phyloP scores from a whole-genome alignment of 1,140 invertebrate species.

The Bilobella aurantiaca region DNA sequence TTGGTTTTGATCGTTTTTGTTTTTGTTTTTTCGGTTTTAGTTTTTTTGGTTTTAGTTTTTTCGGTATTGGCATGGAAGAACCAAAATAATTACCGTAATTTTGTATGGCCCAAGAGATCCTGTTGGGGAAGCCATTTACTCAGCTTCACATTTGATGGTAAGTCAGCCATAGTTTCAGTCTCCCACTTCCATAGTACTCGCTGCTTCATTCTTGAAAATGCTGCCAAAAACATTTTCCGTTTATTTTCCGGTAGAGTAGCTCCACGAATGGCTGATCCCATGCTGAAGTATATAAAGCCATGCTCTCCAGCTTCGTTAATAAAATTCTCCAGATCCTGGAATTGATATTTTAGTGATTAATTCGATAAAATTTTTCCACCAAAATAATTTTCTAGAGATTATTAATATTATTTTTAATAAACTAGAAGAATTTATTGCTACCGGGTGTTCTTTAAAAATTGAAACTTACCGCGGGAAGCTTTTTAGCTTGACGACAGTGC shows the following conservation, averaged over 20 bases:
- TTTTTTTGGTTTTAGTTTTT: too few relatives aligned
- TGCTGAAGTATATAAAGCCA: constrained; percentile 39
- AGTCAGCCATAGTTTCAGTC: constrained; percentile 43
- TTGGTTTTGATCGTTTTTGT: too few relatives aligned
- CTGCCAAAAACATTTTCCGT: constrained; percentile 33
- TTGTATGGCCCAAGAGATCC: constrained; percentile 15
- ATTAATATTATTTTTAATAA: too few relatives aligned
- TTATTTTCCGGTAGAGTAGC: constrained; percentile 33
- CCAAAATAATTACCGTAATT: background rate
- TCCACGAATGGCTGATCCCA: constrained; percentile 37
- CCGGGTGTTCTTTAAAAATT: background rate
- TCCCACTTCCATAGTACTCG: constrained; percentile 52
- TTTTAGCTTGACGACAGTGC: constrained; percentile 41
- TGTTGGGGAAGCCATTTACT: constrained; percentile 59
- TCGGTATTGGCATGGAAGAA: too few relatives aligned
- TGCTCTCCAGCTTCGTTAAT: constrained; percentile 34
- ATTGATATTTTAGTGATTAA: background rate
- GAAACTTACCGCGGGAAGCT: constrained; percentile 11
- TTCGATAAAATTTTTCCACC: background rate
- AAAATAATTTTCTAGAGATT: too few relatives aligned
- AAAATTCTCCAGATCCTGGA: constrained; percentile 31
- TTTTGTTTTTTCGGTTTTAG: too few relatives aligned
- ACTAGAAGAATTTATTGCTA: background rate
- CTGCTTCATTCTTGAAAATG: constrained; percentile 42
- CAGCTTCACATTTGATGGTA: constrained; percentile 52